Conservation (phyloP, 1,140 invertebrate genomes). For the Ceratoteleas bidentatus region DNA sequence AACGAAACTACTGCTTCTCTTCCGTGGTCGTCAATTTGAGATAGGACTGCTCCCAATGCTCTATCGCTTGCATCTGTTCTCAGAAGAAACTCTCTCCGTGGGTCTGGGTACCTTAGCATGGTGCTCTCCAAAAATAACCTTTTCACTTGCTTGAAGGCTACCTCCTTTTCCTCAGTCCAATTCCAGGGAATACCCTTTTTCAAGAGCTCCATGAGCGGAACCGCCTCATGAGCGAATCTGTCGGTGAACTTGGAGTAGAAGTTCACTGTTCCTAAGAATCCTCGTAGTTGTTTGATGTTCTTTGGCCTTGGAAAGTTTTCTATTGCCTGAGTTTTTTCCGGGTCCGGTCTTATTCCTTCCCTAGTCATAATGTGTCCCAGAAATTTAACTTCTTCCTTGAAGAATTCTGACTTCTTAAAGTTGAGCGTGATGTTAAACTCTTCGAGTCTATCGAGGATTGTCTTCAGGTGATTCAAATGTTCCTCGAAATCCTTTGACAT, state of each 20-base stretch:
- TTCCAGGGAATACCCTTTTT: slow-evolving; percentile 19
- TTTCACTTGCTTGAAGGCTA: background rate
- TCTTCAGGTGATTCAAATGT: background rate
- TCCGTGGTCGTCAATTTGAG: background rate
- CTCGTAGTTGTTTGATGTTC: slow-evolving; percentile 67
- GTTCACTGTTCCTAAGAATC: slow-evolving; percentile 77
- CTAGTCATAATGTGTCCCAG: slow-evolving; percentile 11
- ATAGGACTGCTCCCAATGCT: background rate
- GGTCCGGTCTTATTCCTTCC: slow-evolving; percentile 27
- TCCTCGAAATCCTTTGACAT: background rate
- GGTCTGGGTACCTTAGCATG: background rate
- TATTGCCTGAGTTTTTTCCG: slow-evolving; percentile 32
- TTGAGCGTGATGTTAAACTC: no score
- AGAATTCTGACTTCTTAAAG: no score
- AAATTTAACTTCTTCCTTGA: slow-evolving; percentile 4
- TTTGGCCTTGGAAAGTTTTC: slow-evolving; percentile 16
- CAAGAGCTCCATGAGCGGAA: slow-evolving; percentile 30
- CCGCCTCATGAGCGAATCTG: slow-evolving; percentile 43
- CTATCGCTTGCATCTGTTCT: background rate
- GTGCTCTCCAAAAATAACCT: slow-evolving; percentile 3
- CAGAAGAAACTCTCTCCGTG: background rate
- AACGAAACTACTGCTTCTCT: background rate
- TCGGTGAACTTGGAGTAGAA: slow-evolving; percentile 76
- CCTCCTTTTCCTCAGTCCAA: slow-evolving; percentile 1
- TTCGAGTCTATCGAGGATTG: no score